Percentiles rank a stretch among this genome's conserved stretches.
Evolutionary conservation across 2,797 vertebrate species (phyloP).

Genomic region (Enteromius paludinosus): DNA sequence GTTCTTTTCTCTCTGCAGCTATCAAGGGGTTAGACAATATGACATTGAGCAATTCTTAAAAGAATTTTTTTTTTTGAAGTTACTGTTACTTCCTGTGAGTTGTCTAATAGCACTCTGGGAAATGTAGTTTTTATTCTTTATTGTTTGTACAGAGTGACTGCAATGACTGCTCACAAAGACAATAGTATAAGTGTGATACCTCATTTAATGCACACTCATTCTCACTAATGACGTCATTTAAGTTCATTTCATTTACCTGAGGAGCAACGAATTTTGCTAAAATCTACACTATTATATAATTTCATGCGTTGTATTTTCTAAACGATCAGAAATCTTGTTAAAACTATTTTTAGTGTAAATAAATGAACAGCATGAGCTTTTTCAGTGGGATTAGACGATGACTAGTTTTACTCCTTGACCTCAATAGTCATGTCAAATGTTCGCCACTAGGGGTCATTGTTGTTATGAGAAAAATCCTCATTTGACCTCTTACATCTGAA

Average conservation of each 20-base stretch:
- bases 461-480: background rate
- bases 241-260: background rate
- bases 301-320: background rate
- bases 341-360: background rate
- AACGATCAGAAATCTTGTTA: background rate
- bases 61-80: slow-evolving; percentile 28
- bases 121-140: slow-evolving; percentile 42
- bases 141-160: background rate
- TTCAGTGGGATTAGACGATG: background rate
- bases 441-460: slow-evolving; percentile 23
- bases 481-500: background rate
- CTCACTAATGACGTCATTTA: background rate
- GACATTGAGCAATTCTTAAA: slow-evolving; percentile 33
- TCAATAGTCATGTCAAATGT: slow-evolving; percentile 9
- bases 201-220: background rate
- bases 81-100: slow-evolving; percentile 35
- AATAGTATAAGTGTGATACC: background rate
- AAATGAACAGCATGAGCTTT: background rate
- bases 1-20: slow-evolving; percentile 24
- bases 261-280: background rate
- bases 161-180: background rate
- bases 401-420: background rate
- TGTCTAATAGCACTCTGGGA: slow-evolving; percentile 52
- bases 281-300: background rate
- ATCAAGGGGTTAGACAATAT: slow-evolving; percentile 28